Percentiles rank a stretch among this genome's conserved stretches.
Conservation (phyloP, 2,888 invertebrate species). For the Hydropsyche betteni region DNA sequence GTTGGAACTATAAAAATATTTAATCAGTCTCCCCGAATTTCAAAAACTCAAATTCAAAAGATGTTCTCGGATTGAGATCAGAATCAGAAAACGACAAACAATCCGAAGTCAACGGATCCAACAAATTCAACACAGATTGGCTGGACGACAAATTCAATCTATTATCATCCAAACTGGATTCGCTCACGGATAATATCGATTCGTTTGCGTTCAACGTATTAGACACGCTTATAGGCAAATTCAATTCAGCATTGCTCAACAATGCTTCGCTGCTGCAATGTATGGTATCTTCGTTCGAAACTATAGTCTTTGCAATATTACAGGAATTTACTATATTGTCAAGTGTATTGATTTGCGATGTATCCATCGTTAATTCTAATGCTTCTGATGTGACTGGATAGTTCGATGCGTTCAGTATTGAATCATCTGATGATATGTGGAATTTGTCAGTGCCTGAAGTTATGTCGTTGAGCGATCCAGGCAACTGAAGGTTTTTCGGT, state of each 20-base stretch:
- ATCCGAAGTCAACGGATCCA: slow-evolving; percentile 49
- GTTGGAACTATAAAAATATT: too few relatives aligned
- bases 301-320: slow-evolving; percentile 38
- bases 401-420: slow-evolving; percentile 37
- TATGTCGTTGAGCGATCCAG: slow-evolving; percentile 45
- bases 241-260: slow-evolving; percentile 40
- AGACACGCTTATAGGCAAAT: slow-evolving; percentile 46
- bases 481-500: slow-evolving; percentile 47
- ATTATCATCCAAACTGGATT: slow-evolving; percentile 48
- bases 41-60: neutral
- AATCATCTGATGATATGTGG: slow-evolving; percentile 43
- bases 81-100: slow-evolving; percentile 47
- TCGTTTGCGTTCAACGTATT: slow-evolving; percentile 45
- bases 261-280: slow-evolving; percentile 43
- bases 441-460: slow-evolving; percentile 48
- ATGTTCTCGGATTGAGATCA: slow-evolving; percentile 39
- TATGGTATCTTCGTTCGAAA: slow-evolving; percentile 38
- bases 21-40: too few relatives aligned
- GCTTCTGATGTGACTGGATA: slow-evolving; percentile 49
- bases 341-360: slow-evolving; percentile 32
- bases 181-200: slow-evolving; percentile 47
- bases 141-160: slow-evolving; percentile 47
- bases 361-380: slow-evolving; percentile 44
- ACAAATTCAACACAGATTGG: slow-evolving; percentile 48
- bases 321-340: slow-evolving; percentile 36